Evolutionary conservation across 1,140 invertebrate genomes (phyloP).

Genomic region (Orchesella cincta): DNA sequence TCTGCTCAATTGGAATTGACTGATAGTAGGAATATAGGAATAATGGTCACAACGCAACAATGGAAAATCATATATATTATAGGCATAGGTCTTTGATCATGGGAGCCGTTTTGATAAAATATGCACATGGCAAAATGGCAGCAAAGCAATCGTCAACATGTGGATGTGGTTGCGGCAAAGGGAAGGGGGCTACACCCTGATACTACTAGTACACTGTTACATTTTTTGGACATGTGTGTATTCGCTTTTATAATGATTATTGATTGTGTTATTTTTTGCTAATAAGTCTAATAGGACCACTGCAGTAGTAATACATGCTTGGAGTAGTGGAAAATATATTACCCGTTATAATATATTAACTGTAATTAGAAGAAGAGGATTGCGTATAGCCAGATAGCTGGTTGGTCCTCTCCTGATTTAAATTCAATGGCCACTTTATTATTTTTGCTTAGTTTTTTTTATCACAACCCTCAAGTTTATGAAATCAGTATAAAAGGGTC

Average conservation of each 20-base stretch:
- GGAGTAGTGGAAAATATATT: background rate
- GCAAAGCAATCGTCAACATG: too few relatives aligned
- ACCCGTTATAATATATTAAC: background rate
- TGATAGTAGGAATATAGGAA: too few relatives aligned
- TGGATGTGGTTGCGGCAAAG: too few relatives aligned
- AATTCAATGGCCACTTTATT: too few relatives aligned
- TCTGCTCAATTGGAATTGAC: too few relatives aligned
- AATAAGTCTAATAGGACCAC: too few relatives aligned
- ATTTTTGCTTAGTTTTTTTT: too few relatives aligned
- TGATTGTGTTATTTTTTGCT: background rate
- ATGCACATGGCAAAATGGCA: too few relatives aligned
- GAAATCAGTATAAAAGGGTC: background rate
- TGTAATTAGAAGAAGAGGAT: background rate
- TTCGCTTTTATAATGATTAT: background rate
- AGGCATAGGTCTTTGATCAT: too few relatives aligned
- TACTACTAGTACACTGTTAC: background rate
- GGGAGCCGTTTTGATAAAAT: too few relatives aligned
- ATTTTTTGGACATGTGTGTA: background rate
- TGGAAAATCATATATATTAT: too few relatives aligned
- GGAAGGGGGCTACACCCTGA: slow-evolving; percentile 13
- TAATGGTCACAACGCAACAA: too few relatives aligned
- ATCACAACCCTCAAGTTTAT: background rate
- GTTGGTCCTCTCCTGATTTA: background rate
- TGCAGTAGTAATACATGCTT: background rate
- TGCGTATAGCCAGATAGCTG: background rate